phyloP scores from a whole-genome alignment of 2,113 vertebrate species.

The Poeciliopsis turrubarensis region DNA sequence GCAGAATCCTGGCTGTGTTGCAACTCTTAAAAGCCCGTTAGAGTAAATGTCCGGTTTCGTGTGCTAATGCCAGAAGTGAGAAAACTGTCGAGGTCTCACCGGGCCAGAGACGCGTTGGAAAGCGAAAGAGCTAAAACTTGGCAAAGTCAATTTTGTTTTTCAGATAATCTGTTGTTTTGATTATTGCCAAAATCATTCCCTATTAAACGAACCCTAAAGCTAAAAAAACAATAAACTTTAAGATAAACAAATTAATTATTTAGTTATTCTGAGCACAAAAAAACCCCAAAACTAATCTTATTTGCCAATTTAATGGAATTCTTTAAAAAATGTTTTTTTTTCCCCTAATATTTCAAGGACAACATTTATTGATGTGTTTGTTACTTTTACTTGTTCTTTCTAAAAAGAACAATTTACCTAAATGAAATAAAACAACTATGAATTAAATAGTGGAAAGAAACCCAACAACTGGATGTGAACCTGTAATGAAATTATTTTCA shows the following conservation, averaged over 20 bases:
- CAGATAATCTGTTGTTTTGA: not conserved
- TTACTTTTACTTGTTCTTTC: too few species aligned
- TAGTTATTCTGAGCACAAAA: too few species aligned
- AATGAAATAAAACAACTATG: too few species aligned
- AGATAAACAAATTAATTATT: not conserved
- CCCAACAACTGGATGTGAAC: too few species aligned
- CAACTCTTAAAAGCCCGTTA: slow-evolving; percentile 71
- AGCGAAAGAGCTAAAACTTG: slow-evolving; percentile 3
- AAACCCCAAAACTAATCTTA: too few species aligned
- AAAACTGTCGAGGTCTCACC: slow-evolving; percentile 10
- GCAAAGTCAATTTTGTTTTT: not conserved
- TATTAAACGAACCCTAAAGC: not conserved
- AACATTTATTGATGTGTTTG: too few species aligned
- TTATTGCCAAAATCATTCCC: not conserved
- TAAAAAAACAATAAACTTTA: not conserved
- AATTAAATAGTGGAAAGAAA: too few species aligned
- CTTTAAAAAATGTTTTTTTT: too few species aligned
- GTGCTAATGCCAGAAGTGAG: slow-evolving; percentile 25
- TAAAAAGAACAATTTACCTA: too few species aligned
- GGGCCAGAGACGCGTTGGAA: not conserved
- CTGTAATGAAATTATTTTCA: too few species aligned
- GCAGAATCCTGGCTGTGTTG: slow-evolving; percentile 37
- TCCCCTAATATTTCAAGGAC: too few species aligned
- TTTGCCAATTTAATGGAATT: too few species aligned
- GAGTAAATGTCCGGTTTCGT: slow-evolving; percentile 48